These are phyloP conservation scores for Ruditapes philippinarum DNA, from an alignment of 1,140 invertebrate genomes.

Conservation along the genomic window DNA sequence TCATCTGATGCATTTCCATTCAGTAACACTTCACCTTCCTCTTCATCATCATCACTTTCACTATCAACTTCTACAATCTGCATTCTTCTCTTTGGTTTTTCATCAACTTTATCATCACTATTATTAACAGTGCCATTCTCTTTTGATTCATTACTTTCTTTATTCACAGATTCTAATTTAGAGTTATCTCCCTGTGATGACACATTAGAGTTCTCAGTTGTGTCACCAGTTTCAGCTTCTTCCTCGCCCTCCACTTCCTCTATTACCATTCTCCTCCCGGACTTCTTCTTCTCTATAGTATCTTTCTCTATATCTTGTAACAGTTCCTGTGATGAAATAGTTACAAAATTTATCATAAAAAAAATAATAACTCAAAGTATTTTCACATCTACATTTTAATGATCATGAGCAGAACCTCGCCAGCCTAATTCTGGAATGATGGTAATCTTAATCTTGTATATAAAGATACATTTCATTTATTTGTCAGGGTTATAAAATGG, in stretches of 20 bases:
- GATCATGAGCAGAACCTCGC: no score
- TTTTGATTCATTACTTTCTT: neutral
- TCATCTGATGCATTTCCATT: constrained; percentile 33
- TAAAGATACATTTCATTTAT: no score
- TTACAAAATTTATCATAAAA: no score
- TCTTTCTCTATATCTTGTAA: constrained; percentile 73
- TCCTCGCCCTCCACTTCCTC: constrained; percentile 77
- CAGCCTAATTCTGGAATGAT: no score
- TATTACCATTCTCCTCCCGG: constrained; percentile 81
- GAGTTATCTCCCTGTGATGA: constrained; percentile 23
- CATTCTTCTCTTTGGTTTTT: constrained; percentile 58
- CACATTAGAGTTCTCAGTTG: neutral
- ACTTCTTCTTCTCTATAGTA: constrained; percentile 74
- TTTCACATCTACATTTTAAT: no score
- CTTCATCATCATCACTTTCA: constrained; percentile 67
- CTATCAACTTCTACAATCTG: constrained; percentile 66
- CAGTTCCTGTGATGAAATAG: constrained; percentile 75
- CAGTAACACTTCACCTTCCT: constrained; percentile 30
- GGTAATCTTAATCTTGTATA: no score
- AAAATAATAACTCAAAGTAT: no score
- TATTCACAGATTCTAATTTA: neutral
- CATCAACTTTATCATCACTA: neutral
- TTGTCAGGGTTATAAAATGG: no score
- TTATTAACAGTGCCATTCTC: neutral
- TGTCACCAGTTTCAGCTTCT: neutral